Conservation (phyloP, 2,888 invertebrate species). For the Phrixothrix hirtus region DNA sequence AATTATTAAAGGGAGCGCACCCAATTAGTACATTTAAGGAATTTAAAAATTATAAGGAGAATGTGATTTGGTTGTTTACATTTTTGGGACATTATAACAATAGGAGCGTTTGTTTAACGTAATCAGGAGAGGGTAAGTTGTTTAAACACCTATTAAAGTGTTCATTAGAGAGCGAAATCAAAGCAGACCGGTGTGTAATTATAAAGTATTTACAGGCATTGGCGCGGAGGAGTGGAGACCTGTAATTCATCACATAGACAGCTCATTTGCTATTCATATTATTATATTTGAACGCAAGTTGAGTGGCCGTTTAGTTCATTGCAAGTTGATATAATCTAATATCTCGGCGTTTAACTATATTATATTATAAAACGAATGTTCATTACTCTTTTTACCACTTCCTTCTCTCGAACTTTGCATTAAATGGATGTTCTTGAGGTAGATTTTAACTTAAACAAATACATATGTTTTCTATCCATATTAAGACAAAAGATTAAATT, state of each 20-base stretch:
- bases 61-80: slow-evolving; percentile 7
- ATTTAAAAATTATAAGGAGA: slow-evolving; percentile 4
- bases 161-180: slow-evolving; percentile 54
- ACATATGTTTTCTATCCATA: no score
- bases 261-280: slow-evolving; percentile 56
- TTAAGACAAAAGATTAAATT: no score
- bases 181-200: slow-evolving; percentile 57
- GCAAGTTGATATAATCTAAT: slow-evolving; percentile 42
- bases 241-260: slow-evolving; percentile 56
- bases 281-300: slow-evolving; percentile 38
- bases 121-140: slow-evolving; percentile 37
- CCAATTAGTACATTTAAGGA: background rate
- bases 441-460: no score
- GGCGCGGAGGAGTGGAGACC: slow-evolving; percentile 52
- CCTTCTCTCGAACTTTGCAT: background rate
- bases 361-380: slow-evolving; percentile 11
- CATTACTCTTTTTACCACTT: slow-evolving; percentile 7
- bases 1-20: no score
- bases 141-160: slow-evolving; percentile 51
- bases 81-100: slow-evolving; percentile 30
- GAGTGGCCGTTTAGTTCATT: slow-evolving; percentile 45
- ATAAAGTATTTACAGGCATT: slow-evolving; percentile 56
- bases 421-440: no score
- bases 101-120: slow-evolving; percentile 39
- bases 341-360: slow-evolving; percentile 29